phyloP scores from a whole-genome alignment of 2,888 invertebrate genomes.

The Harmothoe impar region DNA sequence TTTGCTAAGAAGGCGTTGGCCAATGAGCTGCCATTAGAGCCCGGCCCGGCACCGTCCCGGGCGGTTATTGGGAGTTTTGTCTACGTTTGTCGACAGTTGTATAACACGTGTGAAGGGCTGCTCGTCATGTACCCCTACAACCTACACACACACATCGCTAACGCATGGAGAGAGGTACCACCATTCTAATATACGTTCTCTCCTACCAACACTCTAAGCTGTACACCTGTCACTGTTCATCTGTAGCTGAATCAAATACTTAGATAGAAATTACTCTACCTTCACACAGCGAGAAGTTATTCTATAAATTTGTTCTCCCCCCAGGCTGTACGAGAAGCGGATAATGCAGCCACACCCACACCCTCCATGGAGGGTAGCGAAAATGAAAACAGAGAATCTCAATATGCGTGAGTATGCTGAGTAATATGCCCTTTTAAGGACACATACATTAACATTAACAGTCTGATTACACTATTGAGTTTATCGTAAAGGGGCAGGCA shows the following conservation, averaged over 20 bases:
- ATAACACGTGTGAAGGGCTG: slow-evolving; percentile 82
- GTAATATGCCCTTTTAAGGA: too few species aligned
- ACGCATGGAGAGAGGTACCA: slow-evolving; percentile 80
- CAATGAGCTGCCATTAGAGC: slow-evolving; percentile 73
- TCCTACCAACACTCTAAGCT: too few species aligned
- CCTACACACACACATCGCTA: slow-evolving; percentile 78
- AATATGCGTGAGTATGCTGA: slow-evolving; percentile 28
- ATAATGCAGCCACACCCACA: slow-evolving; percentile 78
- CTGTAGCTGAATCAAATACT: too few species aligned
- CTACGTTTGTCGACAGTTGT: slow-evolving; percentile 82
- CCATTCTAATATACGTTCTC: slow-evolving; percentile 54
- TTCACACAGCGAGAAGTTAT: too few species aligned
- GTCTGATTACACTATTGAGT: too few species aligned
- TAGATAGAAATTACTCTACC: too few species aligned
- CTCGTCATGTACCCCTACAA: slow-evolving; percentile 79
- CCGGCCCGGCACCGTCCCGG: slow-evolving; percentile 75
- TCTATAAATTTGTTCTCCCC: too few species aligned
- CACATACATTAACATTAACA: too few species aligned
- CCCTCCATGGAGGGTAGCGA: slow-evolving; percentile 71
- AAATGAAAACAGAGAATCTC: slow-evolving; percentile 50
- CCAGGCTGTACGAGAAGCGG: slow-evolving; percentile 78
- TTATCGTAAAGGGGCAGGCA: too few species aligned
- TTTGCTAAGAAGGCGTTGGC: slow-evolving; percentile 80
- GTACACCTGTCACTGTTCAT: too few species aligned
- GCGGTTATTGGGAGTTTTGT: slow-evolving; percentile 80